phyloP scores from a whole-genome alignment of 1,140 invertebrate species.

The Rhynchophorus ferrugineus region DNA sequence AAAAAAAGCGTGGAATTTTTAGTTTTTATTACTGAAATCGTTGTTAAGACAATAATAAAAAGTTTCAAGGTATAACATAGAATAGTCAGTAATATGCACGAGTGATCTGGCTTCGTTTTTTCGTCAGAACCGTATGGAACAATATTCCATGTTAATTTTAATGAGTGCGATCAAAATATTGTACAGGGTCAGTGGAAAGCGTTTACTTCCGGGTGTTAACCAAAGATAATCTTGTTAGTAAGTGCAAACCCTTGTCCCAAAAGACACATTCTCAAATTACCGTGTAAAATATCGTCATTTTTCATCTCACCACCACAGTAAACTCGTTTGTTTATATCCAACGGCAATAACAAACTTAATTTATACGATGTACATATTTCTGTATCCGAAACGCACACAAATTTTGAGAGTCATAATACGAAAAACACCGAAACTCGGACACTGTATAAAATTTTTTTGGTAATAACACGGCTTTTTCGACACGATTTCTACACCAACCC shows the following conservation, averaged over 20 bases:
- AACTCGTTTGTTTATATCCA: no score
- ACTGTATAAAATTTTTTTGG: background rate
- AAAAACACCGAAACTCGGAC: background rate
- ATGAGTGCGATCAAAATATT: no score
- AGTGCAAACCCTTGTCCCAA: no score
- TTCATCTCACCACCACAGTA: conserved; percentile 1
- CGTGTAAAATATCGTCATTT: conserved; percentile 2
- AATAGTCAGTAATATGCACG: no score
- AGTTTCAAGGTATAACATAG: no score
- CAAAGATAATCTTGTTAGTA: background rate
- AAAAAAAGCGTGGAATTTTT: no score
- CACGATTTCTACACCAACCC: conserved; percentile 6
- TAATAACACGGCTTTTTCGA: background rate
- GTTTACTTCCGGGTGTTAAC: background rate
- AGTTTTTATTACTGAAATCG: no score
- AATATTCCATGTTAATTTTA: no score
- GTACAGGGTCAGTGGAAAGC: background rate
- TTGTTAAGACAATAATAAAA: no score
- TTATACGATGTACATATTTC: background rate
- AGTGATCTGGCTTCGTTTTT: no score
- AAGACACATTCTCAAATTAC: conserved; percentile 1
- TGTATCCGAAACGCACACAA: background rate
- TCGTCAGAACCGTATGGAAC: no score
- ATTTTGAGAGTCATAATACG: background rate
- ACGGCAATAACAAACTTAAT: no score